Evolutionary conservation across 1,140 invertebrate genomes (phyloP).

Genomic region (Brachionus angularis): DNA sequence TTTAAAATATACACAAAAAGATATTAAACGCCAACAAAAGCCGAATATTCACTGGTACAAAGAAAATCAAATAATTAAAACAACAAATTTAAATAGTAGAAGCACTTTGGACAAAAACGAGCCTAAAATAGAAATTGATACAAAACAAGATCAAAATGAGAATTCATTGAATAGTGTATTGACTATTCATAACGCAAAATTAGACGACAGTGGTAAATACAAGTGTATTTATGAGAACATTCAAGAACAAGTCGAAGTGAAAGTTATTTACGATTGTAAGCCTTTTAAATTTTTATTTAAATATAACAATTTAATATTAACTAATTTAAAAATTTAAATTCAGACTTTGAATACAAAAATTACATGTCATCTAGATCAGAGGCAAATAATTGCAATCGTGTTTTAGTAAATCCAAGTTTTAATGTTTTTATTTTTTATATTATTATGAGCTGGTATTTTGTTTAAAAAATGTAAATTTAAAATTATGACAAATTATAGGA

Average conservation of each 20-base stretch:
- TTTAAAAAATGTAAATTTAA: conserved; percentile 33
- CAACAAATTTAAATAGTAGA: neutral
- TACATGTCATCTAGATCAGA: neutral
- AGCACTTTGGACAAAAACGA: neutral
- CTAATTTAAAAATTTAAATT: neutral
- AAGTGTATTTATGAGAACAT: conserved; percentile 41
- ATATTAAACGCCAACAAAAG: conserved; percentile 22
- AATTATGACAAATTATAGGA: no score
- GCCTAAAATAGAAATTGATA: conserved; percentile 23
- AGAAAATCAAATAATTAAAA: conserved; percentile 39
- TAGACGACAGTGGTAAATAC: conserved; percentile 38
- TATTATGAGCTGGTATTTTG: no score
- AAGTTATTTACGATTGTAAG: conserved; percentile 43
- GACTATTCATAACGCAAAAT: conserved; percentile 19
- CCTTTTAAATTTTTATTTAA: conserved; percentile 2
- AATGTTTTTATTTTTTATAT: no score
- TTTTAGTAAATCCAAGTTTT: no score
- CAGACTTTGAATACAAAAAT: conserved; percentile 42
- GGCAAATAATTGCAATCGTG: no score
- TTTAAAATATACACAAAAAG: conserved; percentile 12
- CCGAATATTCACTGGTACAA: conserved; percentile 42
- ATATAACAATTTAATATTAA: neutral
- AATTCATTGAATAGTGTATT: conserved; percentile 35
- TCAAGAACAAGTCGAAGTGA: conserved; percentile 43
- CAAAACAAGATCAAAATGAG: conserved; percentile 16